Evolutionary conservation across 2,797 vertebrate genomes (phyloP), one percentile per base, ranked within the genome.

Genomic region (Phoeniculus purpureus): DNA sequence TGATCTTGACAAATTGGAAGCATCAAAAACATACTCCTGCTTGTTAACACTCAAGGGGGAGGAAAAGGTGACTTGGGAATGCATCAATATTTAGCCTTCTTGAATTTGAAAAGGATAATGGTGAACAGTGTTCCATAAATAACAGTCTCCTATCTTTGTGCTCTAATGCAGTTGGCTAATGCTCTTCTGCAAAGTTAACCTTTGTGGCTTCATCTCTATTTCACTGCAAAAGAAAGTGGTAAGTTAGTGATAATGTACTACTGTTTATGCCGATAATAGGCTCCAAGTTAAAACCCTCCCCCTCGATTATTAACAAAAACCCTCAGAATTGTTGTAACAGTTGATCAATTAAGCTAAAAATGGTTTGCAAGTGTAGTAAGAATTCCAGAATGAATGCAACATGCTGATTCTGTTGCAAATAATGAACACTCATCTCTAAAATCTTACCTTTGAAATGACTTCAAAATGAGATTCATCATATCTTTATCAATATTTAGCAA

Each of bases 1-100:
- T 96, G 94, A 92, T 97, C 86, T 94, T 97, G 96, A 96, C 90
- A 96, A 97, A 97, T 92, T 94, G 83, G 72, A 91, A 91, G 85
- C 94, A 89, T 94, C 88, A 71, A 54, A 96, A 97, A 68, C 87
- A 70, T 50, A 72, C 40, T 94, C 66, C 72, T 90, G 73, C 89
- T 93, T 96, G 89, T 92, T 94, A 92, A 90, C 91, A 94, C 80
- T 81, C 26, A 92, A 76, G 67, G 23, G 37, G 81, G 43, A 16
- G 75, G 61, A 61, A 85, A 95, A 96, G 90, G 84, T 96, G 93
- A 88, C 91, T 95, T 77, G 82, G 71, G 89, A 94, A 90, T 85
- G 70, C 79, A 91, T 95, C 82, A 83, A 54, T 94, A 84, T 96
- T 93, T 93, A 96, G 93, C 70, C 70, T 29, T 58, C 85, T 87